Percentiles rank a stretch among this genome's conserved stretches.
phyloP scores from a whole-genome alignment of 2,113 vertebrate species.

The Cyprinodon brontotheroides region DNA sequence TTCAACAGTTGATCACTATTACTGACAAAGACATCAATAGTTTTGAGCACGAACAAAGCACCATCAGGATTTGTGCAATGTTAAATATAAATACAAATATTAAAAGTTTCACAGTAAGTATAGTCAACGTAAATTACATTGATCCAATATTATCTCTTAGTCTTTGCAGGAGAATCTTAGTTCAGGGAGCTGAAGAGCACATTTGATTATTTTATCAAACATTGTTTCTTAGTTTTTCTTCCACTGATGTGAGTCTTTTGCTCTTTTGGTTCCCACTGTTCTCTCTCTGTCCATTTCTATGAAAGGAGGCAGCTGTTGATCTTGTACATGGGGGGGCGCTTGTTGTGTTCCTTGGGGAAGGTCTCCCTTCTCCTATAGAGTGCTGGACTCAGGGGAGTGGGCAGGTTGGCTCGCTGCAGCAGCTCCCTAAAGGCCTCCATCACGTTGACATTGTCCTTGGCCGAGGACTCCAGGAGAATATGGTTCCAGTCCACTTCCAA shows the following conservation, averaged over 20 bases:
- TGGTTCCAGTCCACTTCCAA: constrained; percentile 91
- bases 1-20: neutral
- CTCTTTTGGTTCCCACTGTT: neutral
- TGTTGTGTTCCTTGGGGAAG: constrained; percentile 78
- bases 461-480: constrained; percentile 87
- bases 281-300: constrained; percentile 58
- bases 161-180: neutral
- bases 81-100: neutral
- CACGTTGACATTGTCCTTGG: constrained; percentile 90
- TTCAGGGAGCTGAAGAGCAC: neutral
- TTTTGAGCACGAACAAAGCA: neutral
- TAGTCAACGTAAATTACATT: constrained; percentile 14
- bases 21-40: neutral
- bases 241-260: neutral
- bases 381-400: constrained; percentile 81
- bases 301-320: constrained; percentile 88
- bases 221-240: constrained; percentile 7
- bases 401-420: constrained; percentile 85
- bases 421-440: constrained; percentile 88
- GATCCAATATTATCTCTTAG: too few species aligned
- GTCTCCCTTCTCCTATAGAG: constrained; percentile 85
- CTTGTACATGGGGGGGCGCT: constrained; percentile 87
- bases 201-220: neutral
- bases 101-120: constrained; percentile 14
- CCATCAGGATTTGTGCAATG: too few species aligned